Base-by-base conservation (phyloP, 2,113 vertebrate species). In the Otolemur garnettii region DNA sequence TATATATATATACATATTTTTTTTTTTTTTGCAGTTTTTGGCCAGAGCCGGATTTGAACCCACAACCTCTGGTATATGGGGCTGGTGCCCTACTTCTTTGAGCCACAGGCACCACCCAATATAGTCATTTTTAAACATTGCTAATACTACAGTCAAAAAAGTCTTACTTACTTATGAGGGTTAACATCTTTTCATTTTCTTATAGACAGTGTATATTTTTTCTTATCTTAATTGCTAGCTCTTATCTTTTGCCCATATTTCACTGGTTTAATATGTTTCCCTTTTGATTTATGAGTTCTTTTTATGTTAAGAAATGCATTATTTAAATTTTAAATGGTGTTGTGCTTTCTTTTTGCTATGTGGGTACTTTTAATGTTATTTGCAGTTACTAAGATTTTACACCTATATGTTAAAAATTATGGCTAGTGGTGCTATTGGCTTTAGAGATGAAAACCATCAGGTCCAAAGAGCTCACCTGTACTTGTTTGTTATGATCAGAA, bases 221-320 rank as follows among this genome's bases (percentile, higher is more conserved):
- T 68, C 26, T 82, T 57, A 90, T 80, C 18, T 82, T n/a, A 26
- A 2, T 50, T 42, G 19, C 35, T 33, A 55, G 13, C 8, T 72
- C 28, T 45, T 55, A 38, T 35, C 13, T 91, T 78, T 77, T 60
- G 38, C 24, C n/a, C 13, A 35, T 33, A 69, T 83, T 69, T 88
- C 89, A 74, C 55, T 30, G 22, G 4, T 57, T n/a, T 59, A 38
- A 72, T 35, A 28, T 50, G n/a, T 11, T 93, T 94, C 91, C 59
- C 9, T 75, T 92, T 66, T 90, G 38, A 93, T 72, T 77, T 79
- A 72, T 87, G 57, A 64, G 77, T 9, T 84, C 14, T 38, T 84
- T 89, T 92, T 57, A 35, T 62, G 24, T 6, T 38, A 26, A 4
- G 55, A 91, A 87, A 55, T 5, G 55, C 80, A 90, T 66, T 78